Conservation (phyloP, 2,797 vertebrate genomes). For the Anisognathus igniventris region DNA sequence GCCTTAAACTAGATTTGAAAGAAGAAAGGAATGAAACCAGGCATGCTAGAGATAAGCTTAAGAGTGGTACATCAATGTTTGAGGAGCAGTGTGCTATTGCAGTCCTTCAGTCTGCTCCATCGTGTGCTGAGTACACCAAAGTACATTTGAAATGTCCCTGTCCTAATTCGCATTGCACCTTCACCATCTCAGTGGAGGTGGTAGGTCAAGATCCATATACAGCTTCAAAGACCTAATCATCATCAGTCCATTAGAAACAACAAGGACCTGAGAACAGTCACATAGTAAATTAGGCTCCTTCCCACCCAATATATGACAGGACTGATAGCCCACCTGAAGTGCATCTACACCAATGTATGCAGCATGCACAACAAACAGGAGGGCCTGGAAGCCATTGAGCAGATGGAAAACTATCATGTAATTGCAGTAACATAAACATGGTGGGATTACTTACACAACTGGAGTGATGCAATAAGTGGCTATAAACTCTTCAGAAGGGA, state of each 20-base stretch:
- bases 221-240: background rate
- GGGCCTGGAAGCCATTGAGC: background rate
- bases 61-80: fast-evolving
- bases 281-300: background rate
- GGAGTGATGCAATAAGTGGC: background rate
- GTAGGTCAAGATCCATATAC: background rate
- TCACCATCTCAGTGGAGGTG: background rate
- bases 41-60: background rate
- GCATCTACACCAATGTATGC: background rate
- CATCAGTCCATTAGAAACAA: background rate
- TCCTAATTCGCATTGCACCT: background rate
- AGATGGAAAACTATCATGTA: background rate
- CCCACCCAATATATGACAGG: fast-evolving
- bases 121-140: background rate
- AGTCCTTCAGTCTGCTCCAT: background rate
- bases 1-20: background rate
- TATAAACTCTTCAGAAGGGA: background rate
- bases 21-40: background rate
- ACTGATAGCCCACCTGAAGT: background rate
- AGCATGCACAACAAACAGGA: background rate
- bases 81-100: background rate
- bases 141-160: background rate
- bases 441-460: background rate
- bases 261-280: background rate
- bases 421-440: background rate